These are phyloP conservation scores for Drosophila erecta DNA, from an alignment of 1,140 invertebrate genomes.

Conservation along the genomic window DNA sequence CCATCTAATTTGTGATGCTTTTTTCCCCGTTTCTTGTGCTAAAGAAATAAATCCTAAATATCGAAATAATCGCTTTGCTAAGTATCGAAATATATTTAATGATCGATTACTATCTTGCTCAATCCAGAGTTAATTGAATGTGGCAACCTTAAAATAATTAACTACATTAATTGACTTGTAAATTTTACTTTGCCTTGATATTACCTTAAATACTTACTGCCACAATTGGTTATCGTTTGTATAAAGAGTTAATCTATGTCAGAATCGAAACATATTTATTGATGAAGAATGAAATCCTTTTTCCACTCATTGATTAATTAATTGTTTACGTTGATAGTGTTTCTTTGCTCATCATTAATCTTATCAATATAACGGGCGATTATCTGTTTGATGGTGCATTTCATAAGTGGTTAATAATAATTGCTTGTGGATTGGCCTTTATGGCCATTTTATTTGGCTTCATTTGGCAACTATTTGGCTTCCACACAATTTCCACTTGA, in stretches of 20 bases:
- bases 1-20: neutral
- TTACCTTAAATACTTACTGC: neutral
- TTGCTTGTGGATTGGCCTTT: neutral
- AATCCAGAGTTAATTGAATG: neutral
- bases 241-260: neutral
- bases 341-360: constrained; percentile 10
- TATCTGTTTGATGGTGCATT: constrained; percentile 1
- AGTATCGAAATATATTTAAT: neutral
- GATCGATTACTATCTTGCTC: neutral
- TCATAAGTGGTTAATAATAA: constrained; percentile 19
- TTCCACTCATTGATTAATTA: constrained; percentile 16
- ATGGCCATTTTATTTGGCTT: neutral
- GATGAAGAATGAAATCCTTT: constrained; percentile 4
- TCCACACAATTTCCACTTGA: constrained; percentile 3
- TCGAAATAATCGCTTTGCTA: neutral
- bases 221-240: constrained; percentile 4
- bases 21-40: neutral
- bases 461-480: neutral
- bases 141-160: neutral
- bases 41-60: neutral
- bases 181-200: neutral
- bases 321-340: constrained; percentile 1
- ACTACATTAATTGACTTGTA: neutral
- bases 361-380: neutral
- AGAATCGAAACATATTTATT: constrained; percentile 9